Base-by-base conservation (phyloP, 2,888 invertebrate species). In the Epiblema foenella region DNA sequence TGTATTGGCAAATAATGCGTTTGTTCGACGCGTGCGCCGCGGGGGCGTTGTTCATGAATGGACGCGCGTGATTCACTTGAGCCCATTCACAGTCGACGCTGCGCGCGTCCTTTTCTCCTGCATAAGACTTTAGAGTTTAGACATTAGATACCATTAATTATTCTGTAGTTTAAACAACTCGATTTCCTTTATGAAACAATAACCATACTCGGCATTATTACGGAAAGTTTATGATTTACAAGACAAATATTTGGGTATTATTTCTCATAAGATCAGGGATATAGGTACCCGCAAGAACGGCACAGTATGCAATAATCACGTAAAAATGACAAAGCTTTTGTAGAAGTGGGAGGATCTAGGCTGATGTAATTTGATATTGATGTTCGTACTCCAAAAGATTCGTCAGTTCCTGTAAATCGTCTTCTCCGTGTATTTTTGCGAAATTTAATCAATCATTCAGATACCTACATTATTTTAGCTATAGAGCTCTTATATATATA, bases 31-130 rank as follows among this genome's bases (percentile, higher is more conserved):
- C 87, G 88, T 85, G 89, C 87, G 81, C 76, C 54, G 90, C 84
- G 91, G 87, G 86, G 91, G 89, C 88, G 89, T 81, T 73, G 65
- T 80, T 77, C 78, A 85, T 92, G 89, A 92, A 93, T 92, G 92
- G 87, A 83, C 77, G 81, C 80, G 85, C 82, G 86, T 92, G 91
- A 92, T 89, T 93, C 93, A 92, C 88, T 79, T 83, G 81, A 81
- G 75, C 81, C 84, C 91, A 92, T 93, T 93, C 91, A 92, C 85
- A 86, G 83, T 77, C 77, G 75, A 79, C 81, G 80, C 78, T 78
- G 83, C 82, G 81, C 78, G 83, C 81, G 81, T 84, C 42, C 58
- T 17, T 54, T 42, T 20, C 52, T 52, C 49, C 17, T 37, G 33
- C 17, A 17, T 54, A 39, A 52, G 37, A 20, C 37, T 37, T 37